These are phyloP conservation scores for Tychaedon coryphoeus DNA, from an alignment of 2,113 vertebrate species.

Conservation along the genomic window DNA sequence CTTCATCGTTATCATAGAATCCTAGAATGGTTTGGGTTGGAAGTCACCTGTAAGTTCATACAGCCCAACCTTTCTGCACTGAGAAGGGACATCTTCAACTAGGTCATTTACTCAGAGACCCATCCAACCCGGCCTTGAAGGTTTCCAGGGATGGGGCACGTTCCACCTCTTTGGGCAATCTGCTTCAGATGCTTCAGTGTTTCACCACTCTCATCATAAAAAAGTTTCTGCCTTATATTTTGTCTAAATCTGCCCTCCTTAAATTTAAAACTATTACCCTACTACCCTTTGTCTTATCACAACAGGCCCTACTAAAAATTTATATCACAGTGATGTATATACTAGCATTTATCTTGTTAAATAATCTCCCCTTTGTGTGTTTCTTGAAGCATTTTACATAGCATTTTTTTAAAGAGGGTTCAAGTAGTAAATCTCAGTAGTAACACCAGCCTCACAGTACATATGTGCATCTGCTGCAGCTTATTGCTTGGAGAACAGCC, in stretches of 20 bases:
- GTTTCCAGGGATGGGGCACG: neutral
- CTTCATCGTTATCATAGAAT: neutral
- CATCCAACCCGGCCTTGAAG: neutral
- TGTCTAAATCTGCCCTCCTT: neutral
- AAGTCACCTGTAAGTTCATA: neutral
- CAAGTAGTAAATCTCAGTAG: neutral
- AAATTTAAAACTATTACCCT: neutral
- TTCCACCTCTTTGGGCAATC: neutral
- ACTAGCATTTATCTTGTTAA: neutral
- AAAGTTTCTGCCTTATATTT: neutral
- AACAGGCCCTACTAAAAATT: neutral
- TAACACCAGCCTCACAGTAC: neutral
- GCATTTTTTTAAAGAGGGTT: neutral
- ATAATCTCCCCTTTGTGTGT: neutral
- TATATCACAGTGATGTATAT: neutral
- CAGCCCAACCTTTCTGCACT: neutral
- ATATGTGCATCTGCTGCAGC: neutral
- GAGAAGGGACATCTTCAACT: neutral
- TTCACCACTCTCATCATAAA: neutral
- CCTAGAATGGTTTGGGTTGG: neutral
- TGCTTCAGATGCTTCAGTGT: neutral
- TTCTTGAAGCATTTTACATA: neutral
- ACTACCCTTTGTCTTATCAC: neutral
- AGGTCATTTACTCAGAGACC: neutral
- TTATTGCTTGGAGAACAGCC: neutral